Evolutionary conservation across 2,888 invertebrate genomes (phyloP).

Genomic region (Melipona beecheii): DNA sequence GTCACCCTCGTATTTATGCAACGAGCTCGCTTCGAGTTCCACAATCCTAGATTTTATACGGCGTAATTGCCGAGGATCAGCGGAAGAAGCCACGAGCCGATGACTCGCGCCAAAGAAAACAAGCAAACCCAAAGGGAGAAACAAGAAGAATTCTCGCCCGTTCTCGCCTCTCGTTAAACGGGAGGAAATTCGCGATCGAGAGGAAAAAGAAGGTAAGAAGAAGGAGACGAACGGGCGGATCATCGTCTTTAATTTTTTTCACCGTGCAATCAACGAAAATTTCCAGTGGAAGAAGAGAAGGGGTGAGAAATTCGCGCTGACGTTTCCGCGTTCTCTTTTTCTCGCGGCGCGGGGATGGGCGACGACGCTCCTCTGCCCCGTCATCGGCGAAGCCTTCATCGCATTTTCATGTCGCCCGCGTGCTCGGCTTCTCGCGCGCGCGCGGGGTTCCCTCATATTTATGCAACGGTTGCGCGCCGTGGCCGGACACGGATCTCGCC

Average conservation of each 20-base stretch:
- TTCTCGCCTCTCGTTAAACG: not conserved
- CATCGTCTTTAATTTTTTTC: conserved; percentile 33
- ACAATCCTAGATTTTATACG: conserved; percentile 58
- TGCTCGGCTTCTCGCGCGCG: conserved; percentile 58
- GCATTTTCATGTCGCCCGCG: conserved; percentile 74
- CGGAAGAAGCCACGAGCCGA: conserved; percentile 5
- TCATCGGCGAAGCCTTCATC: conserved; percentile 72
- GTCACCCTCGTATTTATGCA: conserved; percentile 60
- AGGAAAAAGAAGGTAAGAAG: not conserved
- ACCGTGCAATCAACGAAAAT: conserved; percentile 6
- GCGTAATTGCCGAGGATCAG: conserved; percentile 46
- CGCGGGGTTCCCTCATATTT: conserved; percentile 70
- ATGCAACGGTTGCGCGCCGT: conserved; percentile 71
- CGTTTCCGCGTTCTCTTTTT: conserved; percentile 18
- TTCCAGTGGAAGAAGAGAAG: conserved; percentile 13
- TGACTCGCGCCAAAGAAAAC: not conserved
- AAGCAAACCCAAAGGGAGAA: not conserved
- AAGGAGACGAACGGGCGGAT: not conserved
- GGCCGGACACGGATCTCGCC: conserved; percentile 71
- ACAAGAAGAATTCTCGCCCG: not conserved
- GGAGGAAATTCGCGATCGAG: not conserved
- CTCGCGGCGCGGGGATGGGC: not conserved
- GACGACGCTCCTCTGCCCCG: conserved; percentile 46
- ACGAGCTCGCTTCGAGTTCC: conserved; percentile 38
- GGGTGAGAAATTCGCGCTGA: conserved; percentile 46